Base-by-base conservation (phyloP, 2,888 invertebrate species). In the Blastobasis adustella region DNA sequence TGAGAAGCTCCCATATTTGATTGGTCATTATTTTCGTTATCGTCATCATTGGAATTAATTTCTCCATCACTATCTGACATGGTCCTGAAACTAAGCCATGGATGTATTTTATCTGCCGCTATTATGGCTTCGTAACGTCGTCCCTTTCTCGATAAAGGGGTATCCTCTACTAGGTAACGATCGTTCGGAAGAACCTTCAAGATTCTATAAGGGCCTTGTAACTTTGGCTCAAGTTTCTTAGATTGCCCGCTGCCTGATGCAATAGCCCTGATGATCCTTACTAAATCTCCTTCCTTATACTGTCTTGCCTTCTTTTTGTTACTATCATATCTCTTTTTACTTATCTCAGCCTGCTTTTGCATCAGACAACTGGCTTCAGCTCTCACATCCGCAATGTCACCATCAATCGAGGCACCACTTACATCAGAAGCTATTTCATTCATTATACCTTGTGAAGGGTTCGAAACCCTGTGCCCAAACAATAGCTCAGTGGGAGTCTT, bases 401-500 rank as follows among this genome's bases (percentile, higher is more conserved):
- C 9, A 40, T 40, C 41, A 8, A 40, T 8, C 41, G 9, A 8
- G 41, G 7, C 36, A 37, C 36, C 37, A 5, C 10, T 47, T 8
- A 45, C 9, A 5, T 57, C 53, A 4, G 52, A 42, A 5, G 49
- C 41, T 6, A 57, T 45, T 7, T 50, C 45, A 37, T 47, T 53
- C 47, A 57, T 37, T 10, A 50, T 7, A 5, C 50, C 48, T 46
- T 57, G 49, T 10, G 57, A 39, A 10, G 47, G 43, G 37, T 49
- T 57, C 6, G 37, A 41, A 9, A 57, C 43, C 4, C 8, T 53
- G 4, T 42, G 60, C 43, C 70, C 59, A 1, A 69, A 67, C 6
- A 90, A 51, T 7, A 69, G 10, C 39, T 58, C 58, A 5, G 54
- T 49, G 1, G 58, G 55, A 6, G 46, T 48, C 48, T 53, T 56